Conservation (phyloP, 2,113 vertebrate species). For the Corydoras maculifer region DNA sequence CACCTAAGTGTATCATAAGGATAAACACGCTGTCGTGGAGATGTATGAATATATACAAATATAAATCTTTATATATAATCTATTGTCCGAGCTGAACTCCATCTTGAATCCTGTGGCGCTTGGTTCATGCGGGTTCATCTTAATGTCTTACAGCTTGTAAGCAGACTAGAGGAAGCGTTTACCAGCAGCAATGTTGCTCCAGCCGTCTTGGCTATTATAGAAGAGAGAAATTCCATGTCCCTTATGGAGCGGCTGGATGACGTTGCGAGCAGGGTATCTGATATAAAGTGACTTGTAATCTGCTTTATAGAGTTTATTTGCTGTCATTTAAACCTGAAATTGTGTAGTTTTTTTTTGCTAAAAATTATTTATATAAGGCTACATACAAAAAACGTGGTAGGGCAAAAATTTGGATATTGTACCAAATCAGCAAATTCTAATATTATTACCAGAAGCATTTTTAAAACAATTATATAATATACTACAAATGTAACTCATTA, state of each 20-base stretch:
- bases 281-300: neutral
- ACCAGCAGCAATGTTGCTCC: conserved; percentile 28
- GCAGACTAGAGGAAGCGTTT: conserved; percentile 38
- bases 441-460: too few relatives aligned
- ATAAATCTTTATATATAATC: too few relatives aligned
- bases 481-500: too few relatives aligned
- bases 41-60: too few relatives aligned
- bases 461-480: too few relatives aligned
- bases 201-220: conserved; percentile 25
- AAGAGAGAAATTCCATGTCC: conserved; percentile 39
- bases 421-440: too few relatives aligned
- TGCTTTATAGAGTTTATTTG: neutral
- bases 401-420: too few relatives aligned
- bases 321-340: too few relatives aligned
- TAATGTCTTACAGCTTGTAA: conserved; percentile 33
- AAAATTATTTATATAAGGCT: too few relatives aligned
- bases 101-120: neutral
- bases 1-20: neutral
- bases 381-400: too few relatives aligned
- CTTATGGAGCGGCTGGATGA: conserved; percentile 46
- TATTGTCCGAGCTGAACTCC: neutral
- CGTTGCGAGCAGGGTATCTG: conserved; percentile 45
- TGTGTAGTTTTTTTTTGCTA: too few relatives aligned
- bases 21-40: too few relatives aligned
- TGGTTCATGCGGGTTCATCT: neutral